phyloP scores from a whole-genome alignment of 1,140 invertebrate species.

The Drosophila tani region DNA sequence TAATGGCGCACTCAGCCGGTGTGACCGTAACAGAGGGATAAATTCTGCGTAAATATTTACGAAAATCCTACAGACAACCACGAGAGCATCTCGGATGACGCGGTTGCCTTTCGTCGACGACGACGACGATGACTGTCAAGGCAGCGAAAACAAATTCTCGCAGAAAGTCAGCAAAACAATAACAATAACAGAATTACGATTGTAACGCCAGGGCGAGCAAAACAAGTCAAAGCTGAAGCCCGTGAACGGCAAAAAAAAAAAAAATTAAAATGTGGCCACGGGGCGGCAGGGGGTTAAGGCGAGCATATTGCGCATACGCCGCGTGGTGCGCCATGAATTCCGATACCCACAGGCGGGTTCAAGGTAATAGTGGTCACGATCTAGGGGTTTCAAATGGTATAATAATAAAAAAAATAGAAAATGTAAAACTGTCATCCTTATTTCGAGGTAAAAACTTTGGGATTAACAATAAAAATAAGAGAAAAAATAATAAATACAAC shows the following conservation, averaged over 20 bases:
- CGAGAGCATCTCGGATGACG: conserved; percentile 51
- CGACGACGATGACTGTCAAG: conserved; percentile 53
- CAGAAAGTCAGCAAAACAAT: conserved; percentile 56
- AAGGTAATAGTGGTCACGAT: not conserved
- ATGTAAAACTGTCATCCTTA: not conserved
- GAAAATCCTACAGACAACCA: conserved; percentile 7
- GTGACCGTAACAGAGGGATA: not conserved
- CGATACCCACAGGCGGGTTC: conserved; percentile 11
- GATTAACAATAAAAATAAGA: not conserved
- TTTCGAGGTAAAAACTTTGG: too few species aligned
- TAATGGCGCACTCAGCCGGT: too few species aligned
- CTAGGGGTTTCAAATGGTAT: too few species aligned
- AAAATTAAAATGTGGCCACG: conserved; percentile 22
- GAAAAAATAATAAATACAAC: not conserved
- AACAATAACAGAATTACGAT: conserved; percentile 65
- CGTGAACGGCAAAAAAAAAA: conserved; percentile 1
- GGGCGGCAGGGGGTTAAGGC: conserved; percentile 17
- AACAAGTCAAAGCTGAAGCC: conserved; percentile 34
- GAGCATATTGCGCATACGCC: conserved; percentile 70
- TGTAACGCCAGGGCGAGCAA: conserved; percentile 39
- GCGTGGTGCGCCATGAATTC: conserved; percentile 45
- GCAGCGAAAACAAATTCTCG: conserved; percentile 50
- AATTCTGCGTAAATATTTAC: conserved; percentile 60
- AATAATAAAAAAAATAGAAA: not conserved
- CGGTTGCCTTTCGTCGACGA: conserved; percentile 12